Evolutionary conservation across 2,797 vertebrate species (phyloP).

Genomic region (Clarias platycephalus): DNA sequence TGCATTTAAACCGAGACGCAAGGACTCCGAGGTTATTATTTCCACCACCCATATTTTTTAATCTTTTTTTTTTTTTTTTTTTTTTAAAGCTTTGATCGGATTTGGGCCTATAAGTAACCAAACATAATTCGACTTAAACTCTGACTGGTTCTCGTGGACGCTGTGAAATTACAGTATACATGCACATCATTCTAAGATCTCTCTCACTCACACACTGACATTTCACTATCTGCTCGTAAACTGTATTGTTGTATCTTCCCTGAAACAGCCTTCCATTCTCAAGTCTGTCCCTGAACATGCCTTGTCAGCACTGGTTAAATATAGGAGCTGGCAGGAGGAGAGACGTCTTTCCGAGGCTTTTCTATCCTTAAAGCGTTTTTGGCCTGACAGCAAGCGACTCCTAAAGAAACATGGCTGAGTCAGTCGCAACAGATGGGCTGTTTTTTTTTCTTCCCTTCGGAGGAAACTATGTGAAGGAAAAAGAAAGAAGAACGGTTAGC

Average conservation of each 20-base stretch:
- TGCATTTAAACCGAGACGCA: slow-evolving; percentile 17
- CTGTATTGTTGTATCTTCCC: slow-evolving; percentile 31
- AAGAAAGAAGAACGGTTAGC: background rate
- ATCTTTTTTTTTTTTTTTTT: background rate
- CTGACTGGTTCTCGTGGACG: slow-evolving; percentile 62
- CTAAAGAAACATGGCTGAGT: slow-evolving; percentile 45
- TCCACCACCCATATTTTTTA: background rate
- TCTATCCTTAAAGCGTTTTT: slow-evolving; percentile 21
- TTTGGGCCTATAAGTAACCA: slow-evolving; percentile 27
- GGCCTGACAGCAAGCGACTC: slow-evolving; percentile 38
- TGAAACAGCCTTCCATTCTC: slow-evolving; percentile 42
- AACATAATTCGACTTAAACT: background rate
- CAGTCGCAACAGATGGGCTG: slow-evolving; percentile 24
- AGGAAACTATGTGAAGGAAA: slow-evolving; percentile 25
- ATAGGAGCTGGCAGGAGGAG: slow-evolving; percentile 42
- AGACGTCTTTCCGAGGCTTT: slow-evolving; percentile 44
- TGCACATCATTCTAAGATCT: background rate
- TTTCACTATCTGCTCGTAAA: slow-evolving; percentile 2
- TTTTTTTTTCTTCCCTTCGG: slow-evolving; percentile 9
- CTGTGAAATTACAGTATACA: slow-evolving; percentile 49
- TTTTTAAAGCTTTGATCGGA: slow-evolving; percentile 16
- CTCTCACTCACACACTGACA: background rate
- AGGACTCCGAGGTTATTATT: slow-evolving; percentile 15
- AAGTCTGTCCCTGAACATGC: slow-evolving; percentile 41
- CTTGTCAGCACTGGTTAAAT: slow-evolving; percentile 45